These are phyloP conservation scores for Eupelmus urozonus DNA, from an alignment of 2,888 invertebrate genomes.

Conservation along the genomic window DNA sequence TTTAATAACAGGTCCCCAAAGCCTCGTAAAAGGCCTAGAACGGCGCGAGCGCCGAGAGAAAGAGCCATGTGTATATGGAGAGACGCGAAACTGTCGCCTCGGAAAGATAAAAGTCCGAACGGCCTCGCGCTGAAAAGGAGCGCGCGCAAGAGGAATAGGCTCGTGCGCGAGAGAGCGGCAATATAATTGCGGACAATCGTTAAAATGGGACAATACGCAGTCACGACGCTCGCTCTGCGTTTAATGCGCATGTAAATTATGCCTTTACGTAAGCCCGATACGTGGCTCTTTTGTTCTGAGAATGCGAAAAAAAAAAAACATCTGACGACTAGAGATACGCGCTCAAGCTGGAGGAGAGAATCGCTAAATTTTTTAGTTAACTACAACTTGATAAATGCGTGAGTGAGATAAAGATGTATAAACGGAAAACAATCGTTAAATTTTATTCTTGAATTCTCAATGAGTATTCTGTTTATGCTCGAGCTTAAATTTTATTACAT, in stretches of 20 bases:
- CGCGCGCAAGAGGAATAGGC: neutral
- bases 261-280: slow-evolving; percentile 47
- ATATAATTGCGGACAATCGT: slow-evolving; percentile 57
- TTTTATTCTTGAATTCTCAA: too few relatives aligned
- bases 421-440: too few relatives aligned
- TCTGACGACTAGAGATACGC: too few relatives aligned
- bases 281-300: slow-evolving; percentile 22
- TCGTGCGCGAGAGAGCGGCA: slow-evolving; percentile 10
- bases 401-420: too few relatives aligned
- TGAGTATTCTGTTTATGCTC: too few relatives aligned
- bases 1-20: slow-evolving; percentile 15
- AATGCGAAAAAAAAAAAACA: neutral
- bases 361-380: too few relatives aligned
- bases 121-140: slow-evolving; percentile 47
- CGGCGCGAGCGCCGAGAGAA: slow-evolving; percentile 4
- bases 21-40: slow-evolving; percentile 43
- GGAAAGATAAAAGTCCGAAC: neutral
- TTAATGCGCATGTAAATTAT: slow-evolving; percentile 56
- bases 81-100: slow-evolving; percentile 31
- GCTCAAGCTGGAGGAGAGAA: too few relatives aligned
- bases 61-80: neutral
- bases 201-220: slow-evolving; percentile 57
- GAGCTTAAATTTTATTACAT: too few relatives aligned
- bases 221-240: slow-evolving; percentile 26
- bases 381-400: too few relatives aligned